Evolutionary conservation across 2,113 vertebrate genomes (phyloP), one percentile per base, ranked within the genome.

Genomic region (Leuciscus idus): DNA sequence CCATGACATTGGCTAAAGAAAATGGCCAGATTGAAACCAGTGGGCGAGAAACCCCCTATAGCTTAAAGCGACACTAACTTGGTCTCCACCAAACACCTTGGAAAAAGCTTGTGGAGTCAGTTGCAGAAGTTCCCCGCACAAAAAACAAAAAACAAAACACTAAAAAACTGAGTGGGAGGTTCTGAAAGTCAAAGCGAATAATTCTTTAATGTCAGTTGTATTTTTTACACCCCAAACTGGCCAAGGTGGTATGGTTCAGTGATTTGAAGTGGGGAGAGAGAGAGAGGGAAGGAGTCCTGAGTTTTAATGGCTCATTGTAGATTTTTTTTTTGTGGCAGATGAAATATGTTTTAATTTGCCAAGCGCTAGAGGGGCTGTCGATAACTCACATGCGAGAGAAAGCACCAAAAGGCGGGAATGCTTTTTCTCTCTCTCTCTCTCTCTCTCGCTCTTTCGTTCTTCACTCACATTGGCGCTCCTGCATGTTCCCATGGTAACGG

Each of bases 401-500:
- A 61, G 74, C 61, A 64, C 55, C 73, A 39, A 78, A 77, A 66
- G 36, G 43, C 43, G 10, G 59, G 46, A 52, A 19, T 50, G 62
- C 76, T 57, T 43, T 70, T 64, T 78, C 75, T 39, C 61, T 13
- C 13, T 66, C 46, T 77, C 28, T 33, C 33, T 33, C 33, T 33
- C 33, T 36, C 36, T 46, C 36, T 72, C 62, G 4, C 43, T 50
- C 33, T 48, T 52, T 59, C 64, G 43, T 61, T 77, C 55, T 59
- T 72, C 39, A 21, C 39, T 70, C 17, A 84, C 39, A 7, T 64
- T 50, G 36, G 23, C 5, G 48, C 77, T 68, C 72, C 62, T 66
- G 50, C 61, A 87, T 48, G 92, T 95, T 87, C 90, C 91, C 94
- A 95, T 94, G 91, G 94, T 91, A 94, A 95, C 94, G 12, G 68